Conservation (phyloP, 35 echinoderm and acorn worm species). For the Lytechinus pictus region DNA sequence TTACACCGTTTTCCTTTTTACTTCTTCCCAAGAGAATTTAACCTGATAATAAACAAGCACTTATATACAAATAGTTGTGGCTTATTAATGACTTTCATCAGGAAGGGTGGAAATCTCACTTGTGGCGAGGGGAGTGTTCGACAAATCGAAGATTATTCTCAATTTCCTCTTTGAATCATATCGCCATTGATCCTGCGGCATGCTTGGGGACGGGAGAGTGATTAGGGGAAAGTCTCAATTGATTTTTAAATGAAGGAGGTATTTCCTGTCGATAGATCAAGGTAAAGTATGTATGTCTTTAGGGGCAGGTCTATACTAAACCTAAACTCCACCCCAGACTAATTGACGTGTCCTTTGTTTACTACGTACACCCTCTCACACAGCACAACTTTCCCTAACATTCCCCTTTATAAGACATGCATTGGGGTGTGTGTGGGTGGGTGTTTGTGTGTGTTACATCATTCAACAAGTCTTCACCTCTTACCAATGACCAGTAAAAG, state of each 20-base stretch:
- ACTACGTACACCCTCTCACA: background rate
- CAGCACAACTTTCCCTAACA: background rate
- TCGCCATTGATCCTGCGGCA: background rate
- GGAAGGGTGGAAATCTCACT: background rate
- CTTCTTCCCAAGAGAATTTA: background rate
- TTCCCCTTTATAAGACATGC: background rate
- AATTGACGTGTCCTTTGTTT: slow-evolving; percentile 6
- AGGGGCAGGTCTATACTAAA: background rate
- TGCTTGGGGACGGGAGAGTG: background rate
- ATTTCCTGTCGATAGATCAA: background rate
- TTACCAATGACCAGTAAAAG: too few species aligned
- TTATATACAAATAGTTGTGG: background rate
- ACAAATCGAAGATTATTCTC: background rate
- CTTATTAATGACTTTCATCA: background rate
- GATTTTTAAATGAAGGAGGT: background rate
- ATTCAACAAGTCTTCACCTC: too few species aligned
- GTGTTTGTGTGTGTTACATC: too few species aligned
- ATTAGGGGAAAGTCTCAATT: background rate
- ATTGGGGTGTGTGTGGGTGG: too few species aligned
- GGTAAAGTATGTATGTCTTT: background rate
- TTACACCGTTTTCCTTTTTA: background rate
- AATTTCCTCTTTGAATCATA: slow-evolving; percentile 14
- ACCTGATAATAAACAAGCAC: background rate
- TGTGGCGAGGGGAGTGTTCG: background rate
- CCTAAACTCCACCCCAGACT: background rate